Percentiles rank a stretch among this genome's conserved stretches.
phyloP scores from a whole-genome alignment of 2,888 invertebrate species.

The Stenurella melanura region DNA sequence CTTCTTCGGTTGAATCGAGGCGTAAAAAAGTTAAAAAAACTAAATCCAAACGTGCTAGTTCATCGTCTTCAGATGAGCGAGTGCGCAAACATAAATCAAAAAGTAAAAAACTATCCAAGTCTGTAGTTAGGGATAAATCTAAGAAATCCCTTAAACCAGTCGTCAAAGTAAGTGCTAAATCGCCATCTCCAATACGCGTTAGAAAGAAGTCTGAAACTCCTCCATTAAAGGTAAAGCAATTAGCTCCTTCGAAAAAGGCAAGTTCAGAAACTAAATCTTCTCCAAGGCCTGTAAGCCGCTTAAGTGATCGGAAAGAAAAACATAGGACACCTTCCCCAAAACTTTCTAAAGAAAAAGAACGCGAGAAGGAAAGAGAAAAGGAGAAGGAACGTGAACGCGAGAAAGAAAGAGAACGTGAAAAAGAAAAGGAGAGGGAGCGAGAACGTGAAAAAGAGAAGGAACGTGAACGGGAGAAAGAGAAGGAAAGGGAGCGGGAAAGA shows the following conservation, averaged over 20 bases:
- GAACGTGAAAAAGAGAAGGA: conserved; percentile 68
- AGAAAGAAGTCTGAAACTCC: conserved; percentile 72
- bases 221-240: conserved; percentile 66
- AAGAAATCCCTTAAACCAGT: conserved; percentile 70
- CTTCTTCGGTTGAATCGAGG: conserved; percentile 72
- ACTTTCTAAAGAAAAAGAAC: conserved; percentile 66
- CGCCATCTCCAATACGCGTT: conserved; percentile 67
- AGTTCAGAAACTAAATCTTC: conserved; percentile 66
- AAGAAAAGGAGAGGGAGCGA: conserved; percentile 66
- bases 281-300: conserved; percentile 66
- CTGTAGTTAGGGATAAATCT: conserved; percentile 72
- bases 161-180: conserved; percentile 63
- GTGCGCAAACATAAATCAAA: conserved; percentile 75
- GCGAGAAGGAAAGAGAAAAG: conserved; percentile 70
- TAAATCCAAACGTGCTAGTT: conserved; percentile 67
- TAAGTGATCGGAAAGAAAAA: conserved; percentile 69
- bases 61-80: conserved; percentile 77
- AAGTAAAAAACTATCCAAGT: conserved; percentile 72
- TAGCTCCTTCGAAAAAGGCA: conserved; percentile 59
- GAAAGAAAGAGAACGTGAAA: conserved; percentile 71
- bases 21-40: conserved; percentile 68
- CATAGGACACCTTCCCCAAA: conserved; percentile 72
- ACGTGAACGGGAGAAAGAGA: conserved; percentile 69
- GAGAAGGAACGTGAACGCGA: conserved; percentile 75
- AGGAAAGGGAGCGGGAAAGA: conserved; percentile 67